phyloP scores from a whole-genome alignment of 1,140 invertebrate genomes.

The Pseudomyrmex gracilis region DNA sequence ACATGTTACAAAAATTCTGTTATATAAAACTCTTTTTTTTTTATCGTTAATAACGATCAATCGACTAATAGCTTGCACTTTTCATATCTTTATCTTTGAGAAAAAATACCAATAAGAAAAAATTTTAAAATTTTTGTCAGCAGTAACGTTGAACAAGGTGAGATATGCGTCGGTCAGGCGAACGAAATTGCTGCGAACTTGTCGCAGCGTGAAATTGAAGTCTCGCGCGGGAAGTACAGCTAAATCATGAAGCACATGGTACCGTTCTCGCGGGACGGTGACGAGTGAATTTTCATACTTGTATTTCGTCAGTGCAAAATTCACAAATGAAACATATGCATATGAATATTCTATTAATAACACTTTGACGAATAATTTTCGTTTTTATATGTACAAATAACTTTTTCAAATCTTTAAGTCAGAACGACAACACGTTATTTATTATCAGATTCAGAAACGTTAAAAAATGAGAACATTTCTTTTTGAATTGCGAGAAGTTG shows the following conservation, averaged over 20 bases:
- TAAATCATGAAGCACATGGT: constrained; percentile 9
- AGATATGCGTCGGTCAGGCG: constrained; percentile 40
- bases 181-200: constrained; percentile 46
- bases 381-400: background rate
- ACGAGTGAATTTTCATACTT: constrained; percentile 24
- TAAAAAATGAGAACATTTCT: constrained; percentile 10
- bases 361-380: background rate
- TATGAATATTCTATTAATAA: background rate
- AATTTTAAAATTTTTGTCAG: constrained; percentile 51
- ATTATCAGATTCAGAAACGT: background rate
- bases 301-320: background rate
- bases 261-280: background rate
- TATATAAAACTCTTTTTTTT: background rate
- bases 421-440: background rate
- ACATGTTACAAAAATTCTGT: background rate
- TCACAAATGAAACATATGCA: background rate
- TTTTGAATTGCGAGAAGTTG: background rate
- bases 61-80: constrained; percentile 8
- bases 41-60: constrained; percentile 17
- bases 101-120: background rate
- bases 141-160: constrained; percentile 27
- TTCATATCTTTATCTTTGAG: constrained; percentile 3
- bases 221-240: constrained; percentile 16
- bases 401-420: background rate
- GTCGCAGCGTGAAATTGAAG: constrained; percentile 49